Conservation (phyloP, 2,113 vertebrate species). For the Forbesichthys agassizii region DNA sequence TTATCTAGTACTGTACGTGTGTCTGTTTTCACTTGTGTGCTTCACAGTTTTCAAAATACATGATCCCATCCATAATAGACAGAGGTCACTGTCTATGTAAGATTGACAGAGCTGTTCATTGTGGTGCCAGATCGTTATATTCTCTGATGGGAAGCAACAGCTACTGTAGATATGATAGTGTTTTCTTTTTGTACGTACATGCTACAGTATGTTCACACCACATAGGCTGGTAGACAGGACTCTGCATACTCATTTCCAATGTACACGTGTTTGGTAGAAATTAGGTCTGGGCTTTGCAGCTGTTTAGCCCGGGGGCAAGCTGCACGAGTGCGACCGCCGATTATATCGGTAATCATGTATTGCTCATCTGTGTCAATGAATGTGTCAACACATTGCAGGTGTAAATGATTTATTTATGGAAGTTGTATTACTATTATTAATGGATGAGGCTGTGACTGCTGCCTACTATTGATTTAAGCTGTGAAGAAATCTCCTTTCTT, state of each 20-base stretch:
- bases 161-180: not conserved
- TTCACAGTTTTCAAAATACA: no score
- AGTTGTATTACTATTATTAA: not conserved
- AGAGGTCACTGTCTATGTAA: no score
- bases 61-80: no score
- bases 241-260: not conserved
- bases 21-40: no score
- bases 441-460: not conserved
- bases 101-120: not conserved
- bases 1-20: no score
- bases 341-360: constrained; percentile 1
- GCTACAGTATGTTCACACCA: no score
- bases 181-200: no score
- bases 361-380: constrained; percentile 24
- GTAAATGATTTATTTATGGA: constrained; percentile 11
- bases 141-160: constrained; percentile 3
- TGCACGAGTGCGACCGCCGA: not conserved
- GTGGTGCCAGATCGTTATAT: not conserved
- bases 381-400: constrained; percentile 12
- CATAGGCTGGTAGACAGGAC: not conserved
- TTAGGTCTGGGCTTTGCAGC: constrained; percentile 20
- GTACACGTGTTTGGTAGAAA: constrained; percentile 27
- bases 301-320: not conserved
- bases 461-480: constrained; percentile 2
- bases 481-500: constrained; percentile 17